phyloP scores from a whole-genome alignment of 2,797 vertebrate species.

The Parauchenoglanis ngamensis region DNA sequence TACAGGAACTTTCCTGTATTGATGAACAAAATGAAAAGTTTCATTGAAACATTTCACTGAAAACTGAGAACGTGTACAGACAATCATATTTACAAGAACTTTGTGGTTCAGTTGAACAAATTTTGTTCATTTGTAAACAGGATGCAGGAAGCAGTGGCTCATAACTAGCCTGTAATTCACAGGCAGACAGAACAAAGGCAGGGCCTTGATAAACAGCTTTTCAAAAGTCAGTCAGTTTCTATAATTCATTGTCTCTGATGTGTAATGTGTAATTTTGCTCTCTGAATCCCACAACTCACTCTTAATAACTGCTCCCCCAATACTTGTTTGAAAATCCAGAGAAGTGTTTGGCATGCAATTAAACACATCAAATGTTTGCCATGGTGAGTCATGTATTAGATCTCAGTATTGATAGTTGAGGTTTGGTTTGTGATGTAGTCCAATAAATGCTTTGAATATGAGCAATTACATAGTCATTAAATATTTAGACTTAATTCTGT shows the following conservation, averaged over 20 bases:
- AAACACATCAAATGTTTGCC: conserved; percentile 2
- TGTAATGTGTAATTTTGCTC: neutral
- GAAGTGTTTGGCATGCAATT: neutral
- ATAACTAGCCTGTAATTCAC: neutral
- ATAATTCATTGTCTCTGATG: neutral
- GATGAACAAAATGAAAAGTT: neutral
- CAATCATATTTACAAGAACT: conserved; percentile 20
- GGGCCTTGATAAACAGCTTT: neutral
- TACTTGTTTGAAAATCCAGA: neutral
- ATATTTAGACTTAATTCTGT: conserved; percentile 11
- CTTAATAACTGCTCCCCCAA: neutral
- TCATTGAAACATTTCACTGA: conserved; percentile 42
- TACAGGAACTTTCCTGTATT: neutral
- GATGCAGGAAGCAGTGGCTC: conserved; percentile 31
- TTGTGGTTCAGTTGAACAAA: conserved; percentile 28
- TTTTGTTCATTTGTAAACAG: conserved; percentile 34
- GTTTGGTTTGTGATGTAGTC: neutral
- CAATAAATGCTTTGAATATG: neutral
- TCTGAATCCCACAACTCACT: neutral
- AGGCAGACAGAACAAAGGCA: conserved; percentile 13
- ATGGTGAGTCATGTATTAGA: neutral
- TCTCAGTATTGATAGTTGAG: neutral
- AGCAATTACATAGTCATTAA: neutral
- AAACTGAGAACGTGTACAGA: conserved; percentile 41
- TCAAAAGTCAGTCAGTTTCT: neutral